Base-by-base conservation (phyloP, 2,888 invertebrate species). In the Torymus tubicola region DNA sequence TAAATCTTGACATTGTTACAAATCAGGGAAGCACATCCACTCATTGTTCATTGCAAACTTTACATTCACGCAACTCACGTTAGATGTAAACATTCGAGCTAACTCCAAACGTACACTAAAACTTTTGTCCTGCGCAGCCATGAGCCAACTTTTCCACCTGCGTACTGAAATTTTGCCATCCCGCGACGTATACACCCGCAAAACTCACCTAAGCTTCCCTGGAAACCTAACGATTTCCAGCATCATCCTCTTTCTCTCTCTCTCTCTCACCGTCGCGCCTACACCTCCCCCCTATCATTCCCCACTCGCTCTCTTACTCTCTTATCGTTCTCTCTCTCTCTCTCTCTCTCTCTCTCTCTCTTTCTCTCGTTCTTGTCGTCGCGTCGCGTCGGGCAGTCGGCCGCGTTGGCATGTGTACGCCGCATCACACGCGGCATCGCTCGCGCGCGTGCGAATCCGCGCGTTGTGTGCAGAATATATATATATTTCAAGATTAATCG, bases 201-300 rank as follows among this genome's bases (percentile, higher is more conserved):
- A 42, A 42, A 42, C 42, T 42, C 42, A 42, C 8, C 42, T 42
- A 42, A 42, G 42, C 42, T 8, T 42, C 13, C 18, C 18, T 16
- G 11, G 14, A 53, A 50, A 69, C 8, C 60, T 70, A 60, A 69
- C 58, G 60, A 70, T 70, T 70, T 31, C n/a, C 55, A 61, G 21
- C 31, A 63, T 21, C 13, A 63, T 31, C 31, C 63, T 18, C 24
- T 14, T 18, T 52, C 63, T 14, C 53, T 12, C 63, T 63, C 72
- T 52, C 13, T 24, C 16, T 53, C 60, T 53, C 10, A 52, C 5
- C 24, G 21, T 53, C 72, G 8, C 60, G 31, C 16, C 16, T 16
- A 14, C n/a, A 5, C 31, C 18, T 18, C 24, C 73, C 24, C 21
- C 18, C 14, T 53, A 52, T 61, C 1, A 64, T 64, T 73, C 65